Evolutionary conservation across 1,140 invertebrate species (phyloP).

Genomic region (Drosophila ohnishii): DNA sequence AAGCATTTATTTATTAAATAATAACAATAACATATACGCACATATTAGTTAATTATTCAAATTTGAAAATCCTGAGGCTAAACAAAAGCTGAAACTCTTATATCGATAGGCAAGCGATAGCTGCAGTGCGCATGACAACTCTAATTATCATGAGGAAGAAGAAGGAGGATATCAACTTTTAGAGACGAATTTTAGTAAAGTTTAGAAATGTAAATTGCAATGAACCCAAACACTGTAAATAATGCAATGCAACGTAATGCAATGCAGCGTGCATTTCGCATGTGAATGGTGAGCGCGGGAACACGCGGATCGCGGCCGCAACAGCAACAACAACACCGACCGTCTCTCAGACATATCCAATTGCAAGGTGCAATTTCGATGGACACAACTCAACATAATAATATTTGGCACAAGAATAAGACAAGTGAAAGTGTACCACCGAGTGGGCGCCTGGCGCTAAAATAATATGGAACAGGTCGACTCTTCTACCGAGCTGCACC

Average conservation of each 20-base stretch:
- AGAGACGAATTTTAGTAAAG: constrained; percentile 60
- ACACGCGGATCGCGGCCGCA: constrained; percentile 49
- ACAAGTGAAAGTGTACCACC: constrained; percentile 54
- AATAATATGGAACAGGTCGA: constrained; percentile 80
- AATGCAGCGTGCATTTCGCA: constrained; percentile 37
- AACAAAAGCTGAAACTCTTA: background rate
- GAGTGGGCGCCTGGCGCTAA: constrained; percentile 52
- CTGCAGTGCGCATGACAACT: constrained; percentile 34
- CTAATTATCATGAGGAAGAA: constrained; percentile 50
- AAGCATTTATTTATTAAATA: background rate
- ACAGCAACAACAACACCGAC: constrained; percentile 59
- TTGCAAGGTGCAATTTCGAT: constrained; percentile 75
- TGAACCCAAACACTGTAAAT: constrained; percentile 57
- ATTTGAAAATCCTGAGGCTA: background rate
- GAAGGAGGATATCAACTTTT: constrained; percentile 71
- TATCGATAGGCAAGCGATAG: constrained; percentile 31
- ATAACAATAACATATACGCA: no score
- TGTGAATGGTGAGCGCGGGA: constrained; percentile 60
- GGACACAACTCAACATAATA: constrained; percentile 53
- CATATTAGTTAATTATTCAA: background rate
- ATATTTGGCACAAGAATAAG: constrained; percentile 37
- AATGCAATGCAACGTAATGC: constrained; percentile 52
- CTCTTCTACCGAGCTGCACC: constrained; percentile 78
- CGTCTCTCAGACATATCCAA: constrained; percentile 48
- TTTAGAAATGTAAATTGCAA: constrained; percentile 73